Conservation (phyloP, 2,888 invertebrate species). For the Spisula solida region DNA sequence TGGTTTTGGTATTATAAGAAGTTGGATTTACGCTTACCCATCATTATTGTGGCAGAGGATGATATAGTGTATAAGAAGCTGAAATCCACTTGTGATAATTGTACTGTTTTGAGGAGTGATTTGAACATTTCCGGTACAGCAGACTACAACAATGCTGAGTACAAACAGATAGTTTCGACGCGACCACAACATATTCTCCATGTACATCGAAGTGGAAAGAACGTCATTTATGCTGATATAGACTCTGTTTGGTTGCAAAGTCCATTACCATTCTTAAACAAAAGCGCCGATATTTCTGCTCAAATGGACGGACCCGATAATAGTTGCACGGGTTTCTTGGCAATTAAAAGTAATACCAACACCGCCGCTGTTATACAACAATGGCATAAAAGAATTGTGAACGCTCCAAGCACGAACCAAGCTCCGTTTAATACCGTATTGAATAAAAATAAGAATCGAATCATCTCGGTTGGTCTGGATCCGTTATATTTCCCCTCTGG, state of each 20-base stretch:
- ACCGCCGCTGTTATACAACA: neutral
- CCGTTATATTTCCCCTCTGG: neutral
- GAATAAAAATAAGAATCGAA: neutral
- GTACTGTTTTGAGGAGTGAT: conserved; percentile 1
- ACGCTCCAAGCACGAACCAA: neutral
- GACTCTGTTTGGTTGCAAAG: conserved; percentile 18
- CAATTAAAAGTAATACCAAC: neutral
- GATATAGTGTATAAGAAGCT: neutral
- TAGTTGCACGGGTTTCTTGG: neutral
- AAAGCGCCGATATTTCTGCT: neutral
- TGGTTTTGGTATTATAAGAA: conserved; percentile 18
- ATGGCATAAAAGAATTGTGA: neutral
- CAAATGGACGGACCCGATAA: neutral
- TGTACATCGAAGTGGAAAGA: neutral
- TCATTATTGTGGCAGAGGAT: neutral
- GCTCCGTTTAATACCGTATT: neutral
- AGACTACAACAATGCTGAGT: neutral
- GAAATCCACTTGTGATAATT: neutral
- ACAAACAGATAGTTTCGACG: neutral
- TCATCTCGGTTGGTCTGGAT: neutral
- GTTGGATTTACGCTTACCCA: neutral
- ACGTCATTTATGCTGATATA: neutral
- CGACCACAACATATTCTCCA: neutral
- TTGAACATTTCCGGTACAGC: neutral
- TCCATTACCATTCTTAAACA: neutral